Conservation (phyloP, 2,888 invertebrate genomes). For the Andrena minutula region DNA sequence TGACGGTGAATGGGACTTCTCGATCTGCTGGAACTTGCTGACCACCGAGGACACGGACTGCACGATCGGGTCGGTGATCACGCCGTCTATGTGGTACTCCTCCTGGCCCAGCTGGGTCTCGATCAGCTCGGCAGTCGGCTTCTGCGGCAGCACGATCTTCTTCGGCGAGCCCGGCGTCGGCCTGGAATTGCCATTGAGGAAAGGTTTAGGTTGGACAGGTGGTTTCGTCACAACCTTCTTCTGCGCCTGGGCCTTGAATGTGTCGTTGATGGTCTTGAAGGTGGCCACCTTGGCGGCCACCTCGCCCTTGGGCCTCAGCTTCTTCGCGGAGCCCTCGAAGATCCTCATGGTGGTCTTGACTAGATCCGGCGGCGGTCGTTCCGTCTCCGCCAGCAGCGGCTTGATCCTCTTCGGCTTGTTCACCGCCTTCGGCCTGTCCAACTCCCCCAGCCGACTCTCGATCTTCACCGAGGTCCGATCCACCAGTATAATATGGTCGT, state of each 20-base stretch:
- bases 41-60: constrained; percentile 84
- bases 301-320: constrained; percentile 85
- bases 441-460: constrained; percentile 81
- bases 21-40: constrained; percentile 83
- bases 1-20: constrained; percentile 79
- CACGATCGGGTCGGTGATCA: constrained; percentile 80
- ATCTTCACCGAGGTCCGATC: constrained; percentile 82
- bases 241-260: constrained; percentile 85
- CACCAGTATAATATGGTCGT: constrained; percentile 86
- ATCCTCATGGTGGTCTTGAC: constrained; percentile 94
- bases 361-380: constrained; percentile 95
- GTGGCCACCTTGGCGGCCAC: constrained; percentile 89
- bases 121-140: constrained; percentile 77
- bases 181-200: constrained; percentile 78
- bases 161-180: constrained; percentile 81
- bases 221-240: constrained; percentile 86
- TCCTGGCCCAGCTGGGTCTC: constrained; percentile 73
- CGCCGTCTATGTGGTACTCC: constrained; percentile 77
- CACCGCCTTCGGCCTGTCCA: constrained; percentile 84
- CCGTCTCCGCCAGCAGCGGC: constrained; percentile 90
- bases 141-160: constrained; percentile 74
- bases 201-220: constrained; percentile 85
- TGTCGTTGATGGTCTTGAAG: constrained; percentile 88
- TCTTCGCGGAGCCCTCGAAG: constrained; percentile 89
- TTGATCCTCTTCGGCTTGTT: constrained; percentile 88